A percentile compares a stretch with the other conserved stretches of the same genome.
phyloP scores from a whole-genome alignment of 1,140 invertebrate genomes.

The Caenorhabditis briggsae region DNA sequence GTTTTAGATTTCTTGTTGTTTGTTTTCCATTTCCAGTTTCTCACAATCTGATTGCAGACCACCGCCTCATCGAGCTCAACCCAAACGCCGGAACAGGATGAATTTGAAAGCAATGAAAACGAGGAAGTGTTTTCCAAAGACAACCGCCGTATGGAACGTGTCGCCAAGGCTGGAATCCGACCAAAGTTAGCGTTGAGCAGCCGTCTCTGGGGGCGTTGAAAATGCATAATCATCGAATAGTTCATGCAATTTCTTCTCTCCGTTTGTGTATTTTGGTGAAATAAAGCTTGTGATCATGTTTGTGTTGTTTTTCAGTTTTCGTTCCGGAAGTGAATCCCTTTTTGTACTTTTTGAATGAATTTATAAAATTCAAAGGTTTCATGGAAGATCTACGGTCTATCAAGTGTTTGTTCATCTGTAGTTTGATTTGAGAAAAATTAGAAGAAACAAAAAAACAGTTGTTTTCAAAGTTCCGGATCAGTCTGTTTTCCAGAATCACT shows the following conservation, averaged over 20 bases:
- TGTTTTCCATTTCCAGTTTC: neutral
- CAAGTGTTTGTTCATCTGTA: too few relatives aligned
- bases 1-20: neutral
- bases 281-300: conserved; percentile 45
- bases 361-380: too few relatives aligned
- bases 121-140: conserved; percentile 19
- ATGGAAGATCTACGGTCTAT: too few relatives aligned
- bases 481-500: too few relatives aligned
- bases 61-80: neutral
- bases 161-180: conserved; percentile 25
- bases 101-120: neutral
- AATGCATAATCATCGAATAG: neutral
- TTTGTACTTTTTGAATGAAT: neutral
- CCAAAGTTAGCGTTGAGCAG: conserved; percentile 40
- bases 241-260: neutral
- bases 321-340: neutral
- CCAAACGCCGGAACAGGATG: neutral
- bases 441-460: too few relatives aligned
- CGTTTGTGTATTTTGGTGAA: conserved; percentile 41
- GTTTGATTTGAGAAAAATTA: too few relatives aligned
- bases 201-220: conserved; percentile 48
- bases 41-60: conserved; percentile 9
- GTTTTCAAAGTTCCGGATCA: too few relatives aligned
- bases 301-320: neutral
- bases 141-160: conserved; percentile 36